Evolutionary conservation across 2,113 vertebrate genomes (phyloP), one percentile per base, ranked within the genome.

Genomic region (Carassius carassius): DNA sequence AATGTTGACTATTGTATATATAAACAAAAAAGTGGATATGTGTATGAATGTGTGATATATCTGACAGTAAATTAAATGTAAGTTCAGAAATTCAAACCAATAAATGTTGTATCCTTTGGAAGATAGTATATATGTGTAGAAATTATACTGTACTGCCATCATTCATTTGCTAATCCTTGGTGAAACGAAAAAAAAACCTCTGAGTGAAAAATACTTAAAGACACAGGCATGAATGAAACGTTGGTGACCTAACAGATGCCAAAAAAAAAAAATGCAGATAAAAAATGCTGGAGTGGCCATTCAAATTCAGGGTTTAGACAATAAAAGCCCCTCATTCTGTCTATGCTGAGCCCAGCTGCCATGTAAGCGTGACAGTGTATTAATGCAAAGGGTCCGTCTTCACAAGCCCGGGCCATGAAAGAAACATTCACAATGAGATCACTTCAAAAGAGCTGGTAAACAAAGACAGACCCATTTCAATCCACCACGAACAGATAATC

Each of bases 391-490:
- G 51, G 70, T 81, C 37, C 51, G 47, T 90, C 89, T 75, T 86
- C 69, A 88, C 90, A 88, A 88, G 90, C 86, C 87, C 86, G 54
- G 77, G 78, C 90, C 89, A 91, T 94, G 91, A 94, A 95, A 94
- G 91, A 5, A 88, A 85, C 87, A 73, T 76, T 89, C 90, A 92
- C 90, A 92, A 92, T 93, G 89, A 93, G 91, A 92, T 93, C 92
- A 93, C 94, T 94, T 95, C 93, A 95, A 94, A 94, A 92, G 93
- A 91, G 90, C 91, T 91, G 72, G 90, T 85, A 92, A 92, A 95
- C 94, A 95, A 95, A 94, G 88, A 91, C 76, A 19, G 88, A 84
- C 84, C 83, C 87, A 85, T 93, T 93, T 93, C 90, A 92, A 92
- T 91, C 89, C 91, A 89, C 90, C 72, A 83, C 83, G 63, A 87